Base-by-base conservation (phyloP, 1,140 invertebrate species). In the Drepana arcuata region DNA sequence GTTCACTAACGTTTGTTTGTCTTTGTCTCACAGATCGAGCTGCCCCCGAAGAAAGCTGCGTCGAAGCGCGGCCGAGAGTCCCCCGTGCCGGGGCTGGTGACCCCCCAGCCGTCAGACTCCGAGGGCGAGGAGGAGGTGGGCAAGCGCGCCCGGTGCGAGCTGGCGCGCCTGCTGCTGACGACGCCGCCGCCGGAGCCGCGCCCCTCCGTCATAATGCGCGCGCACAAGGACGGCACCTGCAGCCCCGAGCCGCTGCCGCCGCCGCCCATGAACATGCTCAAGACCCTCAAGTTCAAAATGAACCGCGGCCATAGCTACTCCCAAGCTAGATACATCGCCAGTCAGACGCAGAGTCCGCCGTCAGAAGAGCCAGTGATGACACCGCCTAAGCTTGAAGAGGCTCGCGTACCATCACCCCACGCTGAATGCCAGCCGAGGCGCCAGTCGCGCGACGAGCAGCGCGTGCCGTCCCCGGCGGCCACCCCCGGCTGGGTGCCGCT, bases 211-310 rank as follows among this genome's bases (percentile, higher is more conserved):
- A 95, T 95, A 45, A 93, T 93, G 90, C 87, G 87, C 36, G 92
- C 90, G 0, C 89, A 92, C 57, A 89, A 90, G 34, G 90, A 92
- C 56, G 92, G 92, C 16, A 88, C 88, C 18, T 91, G 87, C 74
- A 88, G 84, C 35, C 87, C 87, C 33, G 85, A 85, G 40, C 74
- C 68, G 16, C 55, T 69, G 9, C 53, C 46, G 31, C 48, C 55
- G 14, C 16, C 62, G 44, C 42, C 68, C 61, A 55, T 86, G 48
- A 92, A 93, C 67, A 88, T 93, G 12, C 70, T 92, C 21, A 91
- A 90, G 64, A 88, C 87, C 39, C 75, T 93, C 7, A 93, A 93
- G 57, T 93, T 91, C 66, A 93, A 93, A 81, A 91, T 93, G 89
- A 90, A 90, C 50, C 71, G 86, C 10, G 83, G 85, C 4, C 88